A percentile compares a stretch with the other conserved stretches of the same genome.
phyloP scores from a whole-genome alignment of 1,140 invertebrate genomes.

The Drosophila kohkoa region DNA sequence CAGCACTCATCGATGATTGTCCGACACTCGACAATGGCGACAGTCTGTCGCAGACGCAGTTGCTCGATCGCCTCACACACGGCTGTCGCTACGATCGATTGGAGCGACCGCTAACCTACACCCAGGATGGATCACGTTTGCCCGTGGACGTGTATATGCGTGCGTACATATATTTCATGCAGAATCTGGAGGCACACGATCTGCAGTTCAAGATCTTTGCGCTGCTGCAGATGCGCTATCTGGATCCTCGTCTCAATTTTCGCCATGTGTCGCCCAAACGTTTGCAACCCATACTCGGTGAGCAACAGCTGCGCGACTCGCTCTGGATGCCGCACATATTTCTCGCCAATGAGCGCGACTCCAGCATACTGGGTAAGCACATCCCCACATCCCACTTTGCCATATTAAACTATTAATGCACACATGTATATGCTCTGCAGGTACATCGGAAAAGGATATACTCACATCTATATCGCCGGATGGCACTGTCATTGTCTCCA shows the following conservation, averaged over 20 bases:
- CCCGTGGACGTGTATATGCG: slow-evolving; percentile 89
- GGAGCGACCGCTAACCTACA: slow-evolving; percentile 87
- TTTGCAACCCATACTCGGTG: slow-evolving; percentile 88
- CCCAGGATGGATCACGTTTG: slow-evolving; percentile 67
- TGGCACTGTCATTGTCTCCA: slow-evolving; percentile 91
- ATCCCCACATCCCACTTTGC: too few species aligned
- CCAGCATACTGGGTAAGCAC: slow-evolving; percentile 85
- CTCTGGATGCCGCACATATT: slow-evolving; percentile 94
- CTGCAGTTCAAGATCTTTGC: slow-evolving; percentile 93
- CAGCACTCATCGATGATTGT: slow-evolving; percentile 83
- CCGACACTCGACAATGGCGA: slow-evolving; percentile 86
- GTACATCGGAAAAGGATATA: slow-evolving; percentile 91
- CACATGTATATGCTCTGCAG: slow-evolving; percentile 64
- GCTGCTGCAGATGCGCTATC: slow-evolving; percentile 91
- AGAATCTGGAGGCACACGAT: slow-evolving; percentile 91
- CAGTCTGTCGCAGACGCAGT: slow-evolving; percentile 89
- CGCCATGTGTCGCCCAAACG: slow-evolving; percentile 88
- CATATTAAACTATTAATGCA: not conserved
- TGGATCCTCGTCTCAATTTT: slow-evolving; percentile 89
- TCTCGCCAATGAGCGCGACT: slow-evolving; percentile 92
- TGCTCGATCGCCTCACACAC: slow-evolving; percentile 89
- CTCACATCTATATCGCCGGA: slow-evolving; percentile 91
- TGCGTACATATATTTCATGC: slow-evolving; percentile 91
- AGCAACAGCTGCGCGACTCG: slow-evolving; percentile 88
- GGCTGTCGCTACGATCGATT: slow-evolving; percentile 91